These are phyloP conservation scores for Sylvilagus floridanus DNA, from an alignment of 2,797 vertebrate genomes.

Conservation along the genomic window DNA sequence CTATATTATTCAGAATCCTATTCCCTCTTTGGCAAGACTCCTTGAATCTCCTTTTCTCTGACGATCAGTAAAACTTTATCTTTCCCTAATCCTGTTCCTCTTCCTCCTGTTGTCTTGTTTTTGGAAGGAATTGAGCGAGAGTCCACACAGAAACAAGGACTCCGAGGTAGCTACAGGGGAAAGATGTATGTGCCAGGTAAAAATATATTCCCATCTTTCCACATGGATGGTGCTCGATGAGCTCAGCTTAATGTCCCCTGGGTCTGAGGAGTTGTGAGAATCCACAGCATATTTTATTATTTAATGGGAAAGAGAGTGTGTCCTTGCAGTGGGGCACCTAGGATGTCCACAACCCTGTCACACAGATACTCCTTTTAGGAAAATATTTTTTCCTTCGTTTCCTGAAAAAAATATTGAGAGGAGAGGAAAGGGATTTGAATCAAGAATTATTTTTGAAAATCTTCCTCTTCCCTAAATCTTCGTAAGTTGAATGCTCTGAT, in stretches of 20 bases:
- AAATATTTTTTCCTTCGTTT: conserved; percentile 52
- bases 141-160: background rate
- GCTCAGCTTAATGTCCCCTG: conserved; percentile 63
- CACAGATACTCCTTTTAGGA: background rate
- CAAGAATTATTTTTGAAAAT: conserved; percentile 12
- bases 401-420: background rate
- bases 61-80: background rate
- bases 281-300: conserved; percentile 71
- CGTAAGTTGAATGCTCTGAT: background rate
- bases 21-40: background rate
- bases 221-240: conserved; percentile 74
- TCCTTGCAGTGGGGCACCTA: background rate
- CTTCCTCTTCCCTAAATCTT: background rate
- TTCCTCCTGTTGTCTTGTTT: background rate
- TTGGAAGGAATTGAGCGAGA: background rate
- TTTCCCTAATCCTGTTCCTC: too few relatives aligned
- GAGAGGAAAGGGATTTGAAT: background rate
- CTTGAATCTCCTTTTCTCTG: background rate
- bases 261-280: conserved; percentile 51
- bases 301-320: conserved; percentile 20
- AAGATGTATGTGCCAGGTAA: conserved; percentile 49
- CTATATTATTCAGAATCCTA: conserved; percentile 61
- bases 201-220: conserved; percentile 68
- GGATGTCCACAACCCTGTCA: background rate
- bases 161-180: conserved; percentile 26